These are phyloP conservation scores for Chamaedrilus cognettii DNA, from an alignment of 2,888 invertebrate species.

Conservation along the genomic window DNA sequence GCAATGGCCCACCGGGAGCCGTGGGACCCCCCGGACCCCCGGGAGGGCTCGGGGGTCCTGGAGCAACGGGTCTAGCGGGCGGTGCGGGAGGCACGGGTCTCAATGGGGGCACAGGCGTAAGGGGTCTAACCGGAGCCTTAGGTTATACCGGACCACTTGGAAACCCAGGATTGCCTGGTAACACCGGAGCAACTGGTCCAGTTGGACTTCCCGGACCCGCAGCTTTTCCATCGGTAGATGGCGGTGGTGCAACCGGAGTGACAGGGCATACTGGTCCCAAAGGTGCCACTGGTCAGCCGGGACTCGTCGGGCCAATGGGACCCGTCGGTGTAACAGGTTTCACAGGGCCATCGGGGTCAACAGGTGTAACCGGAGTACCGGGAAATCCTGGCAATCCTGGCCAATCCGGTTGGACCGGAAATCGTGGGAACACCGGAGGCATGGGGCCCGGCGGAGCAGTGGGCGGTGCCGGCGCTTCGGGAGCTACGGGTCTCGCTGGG, in stretches of 20 bases:
- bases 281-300: constrained; percentile 19
- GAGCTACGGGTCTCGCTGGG: constrained; percentile 20
- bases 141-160: background rate
- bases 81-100: constrained; percentile 20
- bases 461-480: constrained; percentile 14
- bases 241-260: constrained; percentile 23
- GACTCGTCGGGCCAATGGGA: background rate
- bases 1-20: background rate
- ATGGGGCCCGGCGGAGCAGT: background rate
- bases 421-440: background rate
- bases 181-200: background rate
- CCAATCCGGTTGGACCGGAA: too few relatives aligned
- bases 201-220: background rate
- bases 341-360: constrained; percentile 24
- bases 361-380: constrained; percentile 5
- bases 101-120: constrained; percentile 47
- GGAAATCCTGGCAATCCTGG: too few relatives aligned
- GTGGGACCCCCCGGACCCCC: constrained; percentile 1
- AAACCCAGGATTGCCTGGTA: constrained; percentile 5
- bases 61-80: background rate
- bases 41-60: background rate
- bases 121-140: background rate
- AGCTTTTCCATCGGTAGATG: too few relatives aligned
- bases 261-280: constrained; percentile 26
- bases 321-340: constrained; percentile 22